Evolutionary conservation across 92 coral and sea anemone species (phyloP).

Genomic region (Zoanthus sansibaricus): DNA sequence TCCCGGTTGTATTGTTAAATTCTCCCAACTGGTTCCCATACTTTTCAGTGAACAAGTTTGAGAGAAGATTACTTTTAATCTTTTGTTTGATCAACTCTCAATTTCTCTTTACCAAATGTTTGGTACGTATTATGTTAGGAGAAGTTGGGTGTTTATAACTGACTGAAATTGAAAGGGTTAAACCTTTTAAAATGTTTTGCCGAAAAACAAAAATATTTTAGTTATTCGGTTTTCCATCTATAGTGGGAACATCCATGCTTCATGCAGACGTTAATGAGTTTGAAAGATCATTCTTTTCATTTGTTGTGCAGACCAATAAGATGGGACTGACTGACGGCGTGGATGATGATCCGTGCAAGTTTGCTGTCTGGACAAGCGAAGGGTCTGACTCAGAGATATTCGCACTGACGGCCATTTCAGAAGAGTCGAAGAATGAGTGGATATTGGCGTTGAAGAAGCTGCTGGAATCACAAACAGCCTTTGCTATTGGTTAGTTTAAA

Average conservation of each 20-base stretch:
- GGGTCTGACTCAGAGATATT: slow-evolving; percentile 90
- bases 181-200: background rate
- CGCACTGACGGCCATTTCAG: slow-evolving; percentile 83
- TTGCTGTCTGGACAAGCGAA: slow-evolving; percentile 94
- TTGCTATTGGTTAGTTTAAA: slow-evolving; percentile 89
- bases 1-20: too few species aligned
- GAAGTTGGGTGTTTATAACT: too few species aligned
- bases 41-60: too few species aligned
- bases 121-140: too few species aligned
- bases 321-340: slow-evolving; percentile 97
- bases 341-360: slow-evolving; percentile 90
- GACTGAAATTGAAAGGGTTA: too few species aligned
- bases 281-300: background rate
- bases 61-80: too few species aligned
- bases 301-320: slow-evolving; percentile 80
- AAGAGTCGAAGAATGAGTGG: slow-evolving; percentile 93
- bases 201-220: background rate
- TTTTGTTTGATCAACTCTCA: too few species aligned
- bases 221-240: background rate
- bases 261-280: background rate
- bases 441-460: slow-evolving; percentile 80
- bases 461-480: slow-evolving; percentile 86
- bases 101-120: too few species aligned
- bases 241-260: background rate
- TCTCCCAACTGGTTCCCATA: too few species aligned